Evolutionary conservation across 2,888 invertebrate genomes (phyloP), one percentile per base, ranked within the genome.

Genomic region (Leptopilina syphax): DNA sequence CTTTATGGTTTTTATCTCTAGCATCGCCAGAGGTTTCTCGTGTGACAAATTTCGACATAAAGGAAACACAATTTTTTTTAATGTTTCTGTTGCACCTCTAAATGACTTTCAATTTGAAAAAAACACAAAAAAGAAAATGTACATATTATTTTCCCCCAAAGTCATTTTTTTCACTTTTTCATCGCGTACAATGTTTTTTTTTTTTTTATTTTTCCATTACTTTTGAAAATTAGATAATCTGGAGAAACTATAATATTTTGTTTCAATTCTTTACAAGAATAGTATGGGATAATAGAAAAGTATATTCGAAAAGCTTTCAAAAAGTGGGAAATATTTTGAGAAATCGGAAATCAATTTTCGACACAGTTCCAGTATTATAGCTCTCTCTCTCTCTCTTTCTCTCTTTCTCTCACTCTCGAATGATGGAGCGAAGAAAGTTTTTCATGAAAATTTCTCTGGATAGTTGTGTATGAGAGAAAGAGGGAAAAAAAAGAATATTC

Each of bases 1-100:
- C n/a, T 73, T 73, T 57, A 73, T 57, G 73, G 44, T n/a, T 73
- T 73, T n/a, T 57, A 73, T 73, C 27, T 70, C 73, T 73, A 34
- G 27, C 34, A 57, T 73, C 57, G 54, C 34, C 34, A 34, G 34
- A 73, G 57, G 50, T 57, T 73, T 54, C 54, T 70, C 13, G 54
- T 27, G 27, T 70, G 70, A 73, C 73, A 73, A 73, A 73, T 73
- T 57, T 73, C 41, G 34, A 73, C 57, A 60, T 34, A 57, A 73
- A 73, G n/a, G 63, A 63, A 73, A 18, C 34, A 10, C 34, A 73
- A 8, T 57, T 34, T 73, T 50, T 73, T 27, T 57, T 41, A 54
- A 54, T 10, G 57, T 34, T 57, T 73, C 27, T 73, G 27, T 34
- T 57, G 13, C 12, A 57, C 9, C 34, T 73, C 34, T 41, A 41